Conservation (phyloP, 1,140 invertebrate species). For the Bursaphelenchus mucronatus region DNA sequence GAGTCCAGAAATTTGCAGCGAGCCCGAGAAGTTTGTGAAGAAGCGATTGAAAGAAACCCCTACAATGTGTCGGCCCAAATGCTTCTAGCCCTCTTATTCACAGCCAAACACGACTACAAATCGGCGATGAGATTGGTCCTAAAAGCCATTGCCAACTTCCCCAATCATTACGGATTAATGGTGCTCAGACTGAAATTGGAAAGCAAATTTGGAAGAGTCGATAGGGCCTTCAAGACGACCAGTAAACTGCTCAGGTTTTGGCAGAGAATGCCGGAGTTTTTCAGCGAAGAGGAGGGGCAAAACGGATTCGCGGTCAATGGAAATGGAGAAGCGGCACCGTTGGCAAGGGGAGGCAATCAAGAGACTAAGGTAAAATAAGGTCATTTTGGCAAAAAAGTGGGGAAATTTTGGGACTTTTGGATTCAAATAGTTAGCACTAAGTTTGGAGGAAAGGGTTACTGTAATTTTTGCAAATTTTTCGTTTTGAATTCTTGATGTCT, state of each 20-base stretch:
- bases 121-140: conserved; percentile 51
- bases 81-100: conserved; percentile 57
- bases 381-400: no score
- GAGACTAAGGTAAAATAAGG: no score
- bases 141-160: conserved; percentile 53
- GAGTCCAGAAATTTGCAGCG: conserved; percentile 46
- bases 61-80: conserved; percentile 56
- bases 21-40: conserved; percentile 47
- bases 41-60: conserved; percentile 46
- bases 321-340: background rate
- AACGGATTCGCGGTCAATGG: background rate
- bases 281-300: no score
- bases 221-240: conserved; percentile 53
- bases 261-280: conserved; percentile 1
- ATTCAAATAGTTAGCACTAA: no score
- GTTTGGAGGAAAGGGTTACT: no score
- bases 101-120: conserved; percentile 55
- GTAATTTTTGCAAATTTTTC: no score
- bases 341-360: background rate
- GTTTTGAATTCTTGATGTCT: no score
- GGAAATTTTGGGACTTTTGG: no score
- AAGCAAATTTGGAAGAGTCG: conserved; percentile 41
- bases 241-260: conserved; percentile 50
- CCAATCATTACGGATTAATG: conserved; percentile 56
- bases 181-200: conserved; percentile 57